A percentile compares a stretch with the other conserved stretches of the same genome.
These are phyloP conservation scores for Chrysolina haemoptera DNA, from an alignment of 2,888 invertebrate species.

Conservation along the genomic window DNA sequence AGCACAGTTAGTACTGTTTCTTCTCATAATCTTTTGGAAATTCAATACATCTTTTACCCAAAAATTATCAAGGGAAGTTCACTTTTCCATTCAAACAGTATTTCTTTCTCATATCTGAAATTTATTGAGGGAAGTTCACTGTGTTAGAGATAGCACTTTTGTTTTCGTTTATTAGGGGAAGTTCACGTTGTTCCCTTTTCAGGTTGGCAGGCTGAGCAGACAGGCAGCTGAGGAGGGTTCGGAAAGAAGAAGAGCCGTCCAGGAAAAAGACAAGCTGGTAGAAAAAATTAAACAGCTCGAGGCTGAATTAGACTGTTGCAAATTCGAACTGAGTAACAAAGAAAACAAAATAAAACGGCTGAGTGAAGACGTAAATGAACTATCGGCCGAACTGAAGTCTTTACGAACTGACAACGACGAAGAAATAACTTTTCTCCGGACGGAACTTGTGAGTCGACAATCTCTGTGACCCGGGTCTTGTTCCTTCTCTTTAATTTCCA, in stretches of 20 bases:
- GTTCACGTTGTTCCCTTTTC: slow-evolving; percentile 44
- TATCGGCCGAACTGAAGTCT: slow-evolving; percentile 77
- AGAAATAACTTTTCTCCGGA: slow-evolving; percentile 72
- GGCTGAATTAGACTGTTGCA: slow-evolving; percentile 78
- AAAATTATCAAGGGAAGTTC: too few species aligned
- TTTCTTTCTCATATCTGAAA: too few species aligned
- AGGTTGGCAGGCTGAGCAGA: slow-evolving; percentile 85
- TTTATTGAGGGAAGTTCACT: too few species aligned
- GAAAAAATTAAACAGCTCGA: slow-evolving; percentile 78
- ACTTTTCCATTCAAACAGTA: too few species aligned
- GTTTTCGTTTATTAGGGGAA: too few species aligned
- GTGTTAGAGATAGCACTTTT: too few species aligned
- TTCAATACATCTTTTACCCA: too few species aligned
- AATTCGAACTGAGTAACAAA: slow-evolving; percentile 77
- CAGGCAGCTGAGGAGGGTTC: slow-evolving; percentile 89
- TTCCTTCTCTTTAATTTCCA: slow-evolving; percentile 35
- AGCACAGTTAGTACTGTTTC: too few species aligned
- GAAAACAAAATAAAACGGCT: slow-evolving; percentile 82
- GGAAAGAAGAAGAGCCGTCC: slow-evolving; percentile 82
- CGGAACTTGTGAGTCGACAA: slow-evolving; percentile 74
- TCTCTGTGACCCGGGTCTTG: slow-evolving; percentile 42
- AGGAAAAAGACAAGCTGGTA: slow-evolving; percentile 77
- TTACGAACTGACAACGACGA: slow-evolving; percentile 72
- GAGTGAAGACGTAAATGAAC: slow-evolving; percentile 81
- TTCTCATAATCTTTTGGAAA: too few species aligned